A percentile compares a stretch with the other conserved stretches of the same genome.
These are phyloP conservation scores for Spheniscus mendiculus DNA, from an alignment of 2,113 vertebrate species.

Conservation along the genomic window DNA sequence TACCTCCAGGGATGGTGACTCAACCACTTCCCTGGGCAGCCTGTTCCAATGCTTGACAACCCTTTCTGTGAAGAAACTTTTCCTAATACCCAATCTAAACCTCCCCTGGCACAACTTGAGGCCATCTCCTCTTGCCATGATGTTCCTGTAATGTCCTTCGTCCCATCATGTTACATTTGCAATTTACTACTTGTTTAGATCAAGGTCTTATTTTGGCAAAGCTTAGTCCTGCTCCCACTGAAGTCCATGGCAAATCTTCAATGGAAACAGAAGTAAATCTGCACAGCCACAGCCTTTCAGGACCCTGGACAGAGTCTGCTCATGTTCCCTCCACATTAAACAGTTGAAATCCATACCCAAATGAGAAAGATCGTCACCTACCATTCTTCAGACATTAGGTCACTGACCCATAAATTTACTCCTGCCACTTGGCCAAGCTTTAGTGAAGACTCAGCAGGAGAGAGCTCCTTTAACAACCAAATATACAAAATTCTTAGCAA, in stretches of 20 bases:
- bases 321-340: not conserved
- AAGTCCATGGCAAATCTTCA: not conserved
- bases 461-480: not conserved
- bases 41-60: not conserved
- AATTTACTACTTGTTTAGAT: not conserved
- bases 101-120: not conserved
- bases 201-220: not conserved
- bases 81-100: not conserved
- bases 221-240: not conserved
- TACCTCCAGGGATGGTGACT: not conserved
- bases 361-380: not conserved
- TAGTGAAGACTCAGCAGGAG: not conserved
- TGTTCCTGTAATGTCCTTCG: not conserved
- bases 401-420: not conserved
- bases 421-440: not conserved
- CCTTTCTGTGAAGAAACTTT: not conserved
- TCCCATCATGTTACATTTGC: not conserved
- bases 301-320: not conserved
- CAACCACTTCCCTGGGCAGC: not conserved
- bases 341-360: not conserved
- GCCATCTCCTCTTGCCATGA: not conserved
- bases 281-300: not conserved
- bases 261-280: not conserved
- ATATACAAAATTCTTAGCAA: not conserved
- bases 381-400: not conserved